These are phyloP conservation scores for Anguilla megastoma DNA, from an alignment of 2,797 vertebrate genomes.

Conservation along the genomic window DNA sequence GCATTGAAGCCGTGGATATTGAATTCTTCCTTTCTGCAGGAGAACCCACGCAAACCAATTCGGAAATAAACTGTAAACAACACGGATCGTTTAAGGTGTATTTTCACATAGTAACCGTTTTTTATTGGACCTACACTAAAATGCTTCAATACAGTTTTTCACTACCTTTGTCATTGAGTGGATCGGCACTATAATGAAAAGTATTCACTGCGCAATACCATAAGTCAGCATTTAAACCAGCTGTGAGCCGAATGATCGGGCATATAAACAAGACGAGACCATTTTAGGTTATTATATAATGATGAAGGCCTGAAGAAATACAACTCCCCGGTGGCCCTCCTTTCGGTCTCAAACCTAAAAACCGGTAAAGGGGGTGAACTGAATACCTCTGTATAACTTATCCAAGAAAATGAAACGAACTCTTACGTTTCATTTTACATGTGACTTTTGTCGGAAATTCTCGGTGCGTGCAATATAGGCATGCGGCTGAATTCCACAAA, in stretches of 20 bases:
- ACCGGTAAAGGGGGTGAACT: background rate
- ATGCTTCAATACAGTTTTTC: background rate
- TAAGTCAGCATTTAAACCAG: background rate
- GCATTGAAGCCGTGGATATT: background rate
- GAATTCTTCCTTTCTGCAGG: background rate
- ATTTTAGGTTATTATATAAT: background rate
- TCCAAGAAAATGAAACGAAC: background rate
- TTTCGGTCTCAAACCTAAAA: background rate
- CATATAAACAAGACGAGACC: background rate
- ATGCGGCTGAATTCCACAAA: background rate
- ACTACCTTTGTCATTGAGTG: background rate
- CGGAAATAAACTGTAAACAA: background rate
- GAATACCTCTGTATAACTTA: background rate
- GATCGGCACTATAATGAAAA: background rate
- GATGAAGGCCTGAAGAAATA: background rate
- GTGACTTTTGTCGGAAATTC: background rate
- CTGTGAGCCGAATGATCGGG: background rate
- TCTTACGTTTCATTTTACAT: background rate
- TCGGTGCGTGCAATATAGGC: background rate
- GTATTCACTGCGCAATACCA: background rate
- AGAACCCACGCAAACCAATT: background rate
- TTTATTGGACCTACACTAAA: background rate
- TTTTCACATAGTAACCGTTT: background rate
- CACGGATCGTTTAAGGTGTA: background rate
- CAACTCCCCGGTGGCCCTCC: background rate